Conservation (phyloP, 1,140 invertebrate species). For the Cyclina sinensis region DNA sequence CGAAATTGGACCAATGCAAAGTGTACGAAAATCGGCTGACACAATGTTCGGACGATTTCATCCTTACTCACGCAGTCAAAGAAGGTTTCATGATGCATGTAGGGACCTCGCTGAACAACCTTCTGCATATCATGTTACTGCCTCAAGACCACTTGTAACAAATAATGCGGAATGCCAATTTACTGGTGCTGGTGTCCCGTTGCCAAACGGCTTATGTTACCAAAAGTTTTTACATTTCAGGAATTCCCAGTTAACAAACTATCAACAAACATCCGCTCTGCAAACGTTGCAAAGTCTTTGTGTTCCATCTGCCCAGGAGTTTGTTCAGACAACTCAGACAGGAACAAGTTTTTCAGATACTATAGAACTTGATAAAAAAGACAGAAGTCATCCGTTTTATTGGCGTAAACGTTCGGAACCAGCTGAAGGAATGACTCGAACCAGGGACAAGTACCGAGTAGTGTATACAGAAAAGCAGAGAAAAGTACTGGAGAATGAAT, state of each 20-base stretch:
- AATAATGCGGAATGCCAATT: background rate
- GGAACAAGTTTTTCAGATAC: background rate
- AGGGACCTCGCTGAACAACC: too few species aligned
- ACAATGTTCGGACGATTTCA: too few species aligned
- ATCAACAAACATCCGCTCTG: background rate
- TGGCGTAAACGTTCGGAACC: conserved; percentile 1
- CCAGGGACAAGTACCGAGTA: conserved; percentile 52
- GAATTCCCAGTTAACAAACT: background rate
- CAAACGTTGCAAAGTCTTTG: background rate
- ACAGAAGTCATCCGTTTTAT: conserved; percentile 40
- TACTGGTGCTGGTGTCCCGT: background rate
- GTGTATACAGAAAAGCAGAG: conserved; percentile 58
- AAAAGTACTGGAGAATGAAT: conserved; percentile 21
- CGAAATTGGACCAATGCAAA: too few species aligned
- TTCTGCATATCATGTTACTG: too few species aligned
- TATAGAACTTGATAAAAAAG: background rate
- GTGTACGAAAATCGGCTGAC: too few species aligned
- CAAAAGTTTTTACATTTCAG: background rate
- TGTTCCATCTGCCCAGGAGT: background rate
- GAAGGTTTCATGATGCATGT: too few species aligned
- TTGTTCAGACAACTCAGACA: too few species aligned
- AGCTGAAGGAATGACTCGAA: conserved; percentile 49
- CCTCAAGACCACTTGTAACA: too few species aligned
- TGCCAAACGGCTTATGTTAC: background rate
- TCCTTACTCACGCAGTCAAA: too few species aligned